Percentiles rank a stretch among this genome's conserved stretches.
Conservation (phyloP, 2,113 vertebrate genomes). For the Okapia johnstoni region DNA sequence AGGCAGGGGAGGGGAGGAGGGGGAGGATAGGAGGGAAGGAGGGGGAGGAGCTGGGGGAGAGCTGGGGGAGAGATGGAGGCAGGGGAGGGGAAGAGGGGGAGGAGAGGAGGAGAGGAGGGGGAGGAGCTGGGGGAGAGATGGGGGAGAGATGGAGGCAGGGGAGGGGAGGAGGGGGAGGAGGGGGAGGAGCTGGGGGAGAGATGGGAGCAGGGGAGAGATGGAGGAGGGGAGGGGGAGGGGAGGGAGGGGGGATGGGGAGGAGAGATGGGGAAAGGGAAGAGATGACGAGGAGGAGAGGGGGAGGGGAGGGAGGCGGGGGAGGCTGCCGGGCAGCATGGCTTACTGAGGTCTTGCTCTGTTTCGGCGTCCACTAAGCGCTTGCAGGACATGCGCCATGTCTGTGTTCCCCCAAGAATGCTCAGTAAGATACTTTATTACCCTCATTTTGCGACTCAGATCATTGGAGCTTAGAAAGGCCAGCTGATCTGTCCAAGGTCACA, state of each 20-base stretch:
- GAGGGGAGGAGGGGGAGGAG: no score
- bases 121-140: no score
- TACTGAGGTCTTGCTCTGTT: not conserved
- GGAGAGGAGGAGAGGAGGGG: no score
- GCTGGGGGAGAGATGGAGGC: no score
- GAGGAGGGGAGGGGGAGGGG: not conserved
- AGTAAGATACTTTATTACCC: not conserved
- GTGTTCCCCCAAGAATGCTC: not conserved
- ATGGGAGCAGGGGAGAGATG: not conserved
- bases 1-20: no score
- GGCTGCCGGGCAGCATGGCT: not conserved
- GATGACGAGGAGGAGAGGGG: not conserved
- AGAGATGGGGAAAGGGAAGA: no score
- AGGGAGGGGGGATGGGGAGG: not conserved
- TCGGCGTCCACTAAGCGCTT: not conserved
- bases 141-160: no score
- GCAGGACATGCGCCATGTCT: not conserved
- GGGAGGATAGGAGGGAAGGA: no score
- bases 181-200: no score
- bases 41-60: no score
- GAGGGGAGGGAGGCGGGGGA: not conserved
- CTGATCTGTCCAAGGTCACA: not conserved
- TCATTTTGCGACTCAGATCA: not conserved
- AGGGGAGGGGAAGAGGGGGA: no score
- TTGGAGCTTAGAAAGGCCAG: not conserved